Conservation (phyloP, 2,888 invertebrate species). For the Cosmia trapezina region DNA sequence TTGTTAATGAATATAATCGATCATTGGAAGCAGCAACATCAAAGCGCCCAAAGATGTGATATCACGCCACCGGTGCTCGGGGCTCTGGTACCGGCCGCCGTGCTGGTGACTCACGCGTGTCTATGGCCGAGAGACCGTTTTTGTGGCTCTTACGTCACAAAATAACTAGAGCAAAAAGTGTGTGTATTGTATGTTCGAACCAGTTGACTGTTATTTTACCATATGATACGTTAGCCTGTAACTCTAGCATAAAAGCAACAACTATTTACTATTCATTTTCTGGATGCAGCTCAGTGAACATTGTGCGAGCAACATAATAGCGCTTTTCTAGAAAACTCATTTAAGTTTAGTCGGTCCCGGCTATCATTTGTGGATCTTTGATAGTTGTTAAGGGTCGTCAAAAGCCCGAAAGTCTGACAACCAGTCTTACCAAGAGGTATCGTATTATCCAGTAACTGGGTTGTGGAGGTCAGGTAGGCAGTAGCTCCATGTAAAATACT, state of each 20-base stretch:
- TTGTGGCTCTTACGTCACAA: conserved; percentile 22
- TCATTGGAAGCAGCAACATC: conserved; percentile 1
- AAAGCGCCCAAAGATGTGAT: conserved; percentile 1
- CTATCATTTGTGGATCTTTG: too few species aligned
- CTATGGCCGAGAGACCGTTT: conserved; percentile 27
- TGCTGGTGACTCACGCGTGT: conserved; percentile 21
- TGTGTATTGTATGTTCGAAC: conserved; percentile 17
- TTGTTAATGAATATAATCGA: conserved; percentile 4
- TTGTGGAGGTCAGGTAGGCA: too few species aligned
- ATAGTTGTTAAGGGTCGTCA: too few species aligned
- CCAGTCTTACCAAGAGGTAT: too few species aligned
- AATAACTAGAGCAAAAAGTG: conserved; percentile 27
- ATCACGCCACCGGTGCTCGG: not conserved
- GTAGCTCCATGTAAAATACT: too few species aligned
- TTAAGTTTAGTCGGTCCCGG: not conserved
- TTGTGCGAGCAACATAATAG: not conserved
- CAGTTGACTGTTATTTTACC: conserved; percentile 21
- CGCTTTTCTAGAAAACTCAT: conserved; percentile 18
- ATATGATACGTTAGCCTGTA: conserved; percentile 2
- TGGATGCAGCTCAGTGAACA: not conserved
- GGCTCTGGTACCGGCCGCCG: conserved; percentile 8
- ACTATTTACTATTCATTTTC: not conserved
- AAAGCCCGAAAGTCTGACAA: too few species aligned
- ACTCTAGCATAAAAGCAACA: not conserved
- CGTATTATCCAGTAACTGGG: too few species aligned